Evolutionary conservation across 2,797 vertebrate species (phyloP).

Genomic region (Erpetoichthys calabaricus): DNA sequence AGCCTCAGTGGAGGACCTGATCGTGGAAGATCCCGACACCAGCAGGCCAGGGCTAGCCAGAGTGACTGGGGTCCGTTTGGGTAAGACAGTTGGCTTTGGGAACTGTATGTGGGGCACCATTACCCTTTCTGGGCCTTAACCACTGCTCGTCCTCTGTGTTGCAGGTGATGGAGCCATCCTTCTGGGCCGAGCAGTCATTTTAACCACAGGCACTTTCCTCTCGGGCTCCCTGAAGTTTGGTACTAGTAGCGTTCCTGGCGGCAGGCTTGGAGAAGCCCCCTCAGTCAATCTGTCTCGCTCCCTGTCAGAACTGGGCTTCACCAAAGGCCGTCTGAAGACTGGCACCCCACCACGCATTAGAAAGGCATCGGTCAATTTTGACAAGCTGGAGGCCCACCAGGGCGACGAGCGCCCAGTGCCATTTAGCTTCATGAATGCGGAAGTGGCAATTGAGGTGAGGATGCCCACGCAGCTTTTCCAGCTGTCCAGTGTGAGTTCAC

Average conservation of each 20-base stretch:
- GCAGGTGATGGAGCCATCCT: conserved; percentile 53
- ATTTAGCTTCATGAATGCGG: conserved; percentile 77
- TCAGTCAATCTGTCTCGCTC: conserved; percentile 69
- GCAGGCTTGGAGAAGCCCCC: conserved; percentile 76
- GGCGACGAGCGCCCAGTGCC: conserved; percentile 66
- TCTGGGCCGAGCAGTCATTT: conserved; percentile 55
- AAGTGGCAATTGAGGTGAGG: conserved; percentile 53
- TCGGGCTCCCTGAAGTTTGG: conserved; percentile 73
- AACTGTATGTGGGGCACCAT: neutral
- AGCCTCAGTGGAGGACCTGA: conserved; percentile 77
- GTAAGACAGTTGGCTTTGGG: conserved; percentile 32
- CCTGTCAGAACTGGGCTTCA: conserved; percentile 65
- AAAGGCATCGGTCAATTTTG: conserved; percentile 69
- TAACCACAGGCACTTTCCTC: conserved; percentile 87
- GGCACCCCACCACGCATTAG: conserved; percentile 82
- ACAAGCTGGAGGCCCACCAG: conserved; percentile 33
- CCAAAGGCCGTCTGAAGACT: conserved; percentile 72
- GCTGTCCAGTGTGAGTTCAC: neutral
- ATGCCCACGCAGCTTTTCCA: neutral
- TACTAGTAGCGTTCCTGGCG: conserved; percentile 58
- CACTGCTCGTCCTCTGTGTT: conserved; percentile 1
- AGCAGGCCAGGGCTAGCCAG: conserved; percentile 48
- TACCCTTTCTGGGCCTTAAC: too few species aligned
- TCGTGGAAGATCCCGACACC: conserved; percentile 54
- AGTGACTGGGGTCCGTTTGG: conserved; percentile 64